A percentile compares a stretch with the other conserved stretches of the same genome.
phyloP scores from a whole-genome alignment of 2,113 vertebrate species.

The Vicugna pacos region DNA sequence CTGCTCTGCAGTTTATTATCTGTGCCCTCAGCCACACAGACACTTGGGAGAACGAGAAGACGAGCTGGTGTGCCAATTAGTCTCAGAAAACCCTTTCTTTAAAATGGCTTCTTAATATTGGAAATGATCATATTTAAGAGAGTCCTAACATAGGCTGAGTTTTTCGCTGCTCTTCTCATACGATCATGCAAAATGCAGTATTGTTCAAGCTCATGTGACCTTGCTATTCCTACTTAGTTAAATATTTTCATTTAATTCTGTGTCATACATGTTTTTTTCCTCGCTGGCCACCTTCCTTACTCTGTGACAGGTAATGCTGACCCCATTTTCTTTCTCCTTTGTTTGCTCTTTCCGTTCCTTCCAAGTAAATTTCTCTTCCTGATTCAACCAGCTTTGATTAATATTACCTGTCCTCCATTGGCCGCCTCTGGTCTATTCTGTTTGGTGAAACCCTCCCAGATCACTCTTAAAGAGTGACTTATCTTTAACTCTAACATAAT shows the following conservation, averaged over 20 bases:
- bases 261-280: neutral
- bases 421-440: neutral
- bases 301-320: neutral
- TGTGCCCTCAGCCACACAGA: slow-evolving; percentile 69
- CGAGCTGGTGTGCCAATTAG: slow-evolving; percentile 67
- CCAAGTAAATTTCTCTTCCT: neutral
- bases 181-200: neutral
- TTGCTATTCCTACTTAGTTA: neutral
- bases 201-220: neutral
- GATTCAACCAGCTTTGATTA: neutral
- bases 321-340: neutral
- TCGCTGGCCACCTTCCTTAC: neutral
- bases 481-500: neutral
- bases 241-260: slow-evolving; percentile 45
- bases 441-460: neutral
- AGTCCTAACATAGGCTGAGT: neutral
- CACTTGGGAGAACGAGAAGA: slow-evolving; percentile 57
- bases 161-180: neutral
- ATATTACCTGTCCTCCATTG: neutral
- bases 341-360: neutral
- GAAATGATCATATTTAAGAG: slow-evolving; percentile 66
- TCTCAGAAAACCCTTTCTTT: slow-evolving; percentile 9
- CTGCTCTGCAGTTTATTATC: slow-evolving; percentile 74
- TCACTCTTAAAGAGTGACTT: neutral
- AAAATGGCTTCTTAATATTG: slow-evolving; percentile 61